These are phyloP conservation scores for Theonella swinhoei DNA, from an alignment of 37 sponge, comb jelly and placozoan genomes.

Conservation along the genomic window DNA sequence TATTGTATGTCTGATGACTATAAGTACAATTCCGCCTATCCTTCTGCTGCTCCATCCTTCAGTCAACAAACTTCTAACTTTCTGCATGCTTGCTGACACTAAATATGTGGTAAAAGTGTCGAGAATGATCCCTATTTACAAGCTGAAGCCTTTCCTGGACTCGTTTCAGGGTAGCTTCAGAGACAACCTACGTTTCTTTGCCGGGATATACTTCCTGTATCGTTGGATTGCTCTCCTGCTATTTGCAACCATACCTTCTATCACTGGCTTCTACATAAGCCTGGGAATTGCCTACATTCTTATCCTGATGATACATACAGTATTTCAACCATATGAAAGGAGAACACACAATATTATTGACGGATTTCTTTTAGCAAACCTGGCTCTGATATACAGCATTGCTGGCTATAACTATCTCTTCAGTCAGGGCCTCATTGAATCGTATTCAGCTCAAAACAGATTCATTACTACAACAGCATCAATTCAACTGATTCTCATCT, in stretches of 20 bases:
- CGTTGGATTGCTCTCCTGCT: neutral
- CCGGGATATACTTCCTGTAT: slow-evolving; percentile 3
- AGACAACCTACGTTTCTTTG: slow-evolving; percentile 12
- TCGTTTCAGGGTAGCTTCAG: slow-evolving; percentile 23
- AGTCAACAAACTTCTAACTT: neutral
- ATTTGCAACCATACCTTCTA: neutral
- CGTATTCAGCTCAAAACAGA: neutral
- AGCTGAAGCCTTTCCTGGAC: slow-evolving; percentile 9
- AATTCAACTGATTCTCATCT: slow-evolving; percentile 39
- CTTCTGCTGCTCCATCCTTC: slow-evolving; percentile 13
- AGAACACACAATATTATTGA: slow-evolving; percentile 9
- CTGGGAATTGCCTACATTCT: neutral
- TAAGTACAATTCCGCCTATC: neutral
- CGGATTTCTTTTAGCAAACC: neutral
- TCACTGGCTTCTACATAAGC: neutral
- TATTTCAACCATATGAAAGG: slow-evolving; percentile 17
- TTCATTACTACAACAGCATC: neutral
- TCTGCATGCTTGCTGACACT: neutral
- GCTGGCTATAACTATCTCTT: slow-evolving; percentile 3
- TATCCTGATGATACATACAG: neutral
- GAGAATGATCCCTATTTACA: neutral
- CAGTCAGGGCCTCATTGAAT: neutral
- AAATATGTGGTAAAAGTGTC: neutral
- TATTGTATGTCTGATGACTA: neutral
- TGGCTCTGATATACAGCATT: neutral